Base-by-base conservation (phyloP, 2,888 invertebrate species). In the Ptychoptera albimana region DNA sequence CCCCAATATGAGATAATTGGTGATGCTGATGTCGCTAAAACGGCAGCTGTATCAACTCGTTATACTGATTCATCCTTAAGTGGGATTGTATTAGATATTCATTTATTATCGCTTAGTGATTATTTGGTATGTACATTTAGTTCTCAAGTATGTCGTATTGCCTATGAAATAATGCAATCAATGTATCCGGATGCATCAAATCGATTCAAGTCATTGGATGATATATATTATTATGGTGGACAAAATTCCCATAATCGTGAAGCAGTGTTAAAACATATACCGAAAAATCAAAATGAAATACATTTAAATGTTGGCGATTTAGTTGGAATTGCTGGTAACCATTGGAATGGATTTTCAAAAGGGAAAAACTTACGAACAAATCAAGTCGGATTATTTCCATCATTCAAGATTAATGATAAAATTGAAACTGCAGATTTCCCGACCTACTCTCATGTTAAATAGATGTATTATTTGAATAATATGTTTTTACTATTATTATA, bases 101-200 rank as follows among this genome's bases (percentile, higher is more conserved):
- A 92, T 61, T 75, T 96, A 69, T 69, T 98, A 37, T 82, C 96
- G 1, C 72, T 79, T 58, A 82, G 84, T 56, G 92, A 97, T 64
- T 87, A 80, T 67, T 70, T 98, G 48, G 97, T 98, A n/a, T 97
- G 97, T 68, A 98, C 98, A 0, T 97, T 98, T 64, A 96, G 96
- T 46, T 97, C 96, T 45, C 97, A 97, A 77, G 93, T 92, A 14
- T 98, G 97, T 53, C 80, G 97, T n/a, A 82, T 96, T 32, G 97
- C 96, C 0, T 98, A 96, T 64, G 97, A 98, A 55, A 66, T 66
- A 2, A 66, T 97, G 93, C 97, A 98, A 65, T 77, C 72, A 50
- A 74, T 77, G 50, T 72, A 77, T 44, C 72, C 74, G 42, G 80
- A 81, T 65, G 80, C 80, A 7, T 71, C 79, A 0, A 52, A 75